Evolutionary conservation across 2,797 vertebrate genomes (phyloP).

Genomic region (Pitangus sulphuratus): DNA sequence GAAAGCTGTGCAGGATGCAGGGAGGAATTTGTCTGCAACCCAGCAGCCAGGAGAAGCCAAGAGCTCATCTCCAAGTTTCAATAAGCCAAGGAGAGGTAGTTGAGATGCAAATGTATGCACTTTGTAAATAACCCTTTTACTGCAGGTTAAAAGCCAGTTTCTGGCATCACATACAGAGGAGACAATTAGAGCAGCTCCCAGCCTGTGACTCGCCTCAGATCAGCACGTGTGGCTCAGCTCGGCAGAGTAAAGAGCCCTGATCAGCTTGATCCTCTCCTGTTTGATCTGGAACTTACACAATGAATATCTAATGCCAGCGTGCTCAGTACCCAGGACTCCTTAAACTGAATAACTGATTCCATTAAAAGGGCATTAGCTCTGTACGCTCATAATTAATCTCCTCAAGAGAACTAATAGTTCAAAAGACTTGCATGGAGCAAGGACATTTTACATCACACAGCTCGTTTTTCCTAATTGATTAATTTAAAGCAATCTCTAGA

Average conservation of each 20-base stretch:
- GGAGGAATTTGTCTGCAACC: neutral
- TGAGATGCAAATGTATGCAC: constrained; percentile 51
- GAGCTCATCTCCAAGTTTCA: neutral
- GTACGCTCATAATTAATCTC: constrained; percentile 75
- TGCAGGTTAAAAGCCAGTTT: constrained; percentile 45
- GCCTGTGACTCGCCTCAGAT: neutral
- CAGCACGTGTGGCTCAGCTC: neutral
- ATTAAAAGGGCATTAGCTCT: constrained; percentile 75
- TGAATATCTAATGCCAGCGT: constrained; percentile 45
- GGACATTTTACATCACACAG: constrained; percentile 66
- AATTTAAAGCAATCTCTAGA: constrained; percentile 51
- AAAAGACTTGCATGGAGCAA: constrained; percentile 59
- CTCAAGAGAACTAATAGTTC: constrained; percentile 72
- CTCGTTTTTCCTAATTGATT: constrained; percentile 78
- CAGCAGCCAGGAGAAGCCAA: neutral
- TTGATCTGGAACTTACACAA: constrained; percentile 63
- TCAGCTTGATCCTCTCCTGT: constrained; percentile 17
- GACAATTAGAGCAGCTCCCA: constrained; percentile 33
- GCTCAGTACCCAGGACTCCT: constrained; percentile 50
- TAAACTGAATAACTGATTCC: constrained; percentile 72
- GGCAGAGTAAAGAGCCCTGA: neutral
- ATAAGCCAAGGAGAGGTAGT: neutral
- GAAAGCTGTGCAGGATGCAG: neutral
- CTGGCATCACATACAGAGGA: constrained; percentile 1
- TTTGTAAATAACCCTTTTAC: constrained; percentile 39